A percentile compares a stretch with the other conserved stretches of the same genome.
phyloP scores from a whole-genome alignment of 1,140 invertebrate genomes.

The Monomorium pharaonis region DNA sequence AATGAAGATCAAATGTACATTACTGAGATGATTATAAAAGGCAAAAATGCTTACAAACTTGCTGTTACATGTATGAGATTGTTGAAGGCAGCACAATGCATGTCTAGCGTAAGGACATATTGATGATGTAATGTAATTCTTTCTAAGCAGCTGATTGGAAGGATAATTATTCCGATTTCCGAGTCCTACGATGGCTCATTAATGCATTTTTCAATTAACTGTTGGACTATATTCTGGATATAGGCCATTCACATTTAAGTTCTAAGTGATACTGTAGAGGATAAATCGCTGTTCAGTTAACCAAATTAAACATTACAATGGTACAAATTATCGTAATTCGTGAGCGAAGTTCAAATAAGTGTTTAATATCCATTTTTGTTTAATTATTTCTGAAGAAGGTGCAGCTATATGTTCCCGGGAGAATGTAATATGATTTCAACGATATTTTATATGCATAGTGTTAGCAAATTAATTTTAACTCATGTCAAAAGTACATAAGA shows the following conservation, averaged over 20 bases:
- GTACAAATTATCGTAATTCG: conserved; percentile 70
- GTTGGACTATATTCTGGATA: conserved; percentile 28
- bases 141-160: conserved; percentile 59
- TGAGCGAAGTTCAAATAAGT: conserved; percentile 68
- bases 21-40: conserved; percentile 40
- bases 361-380: conserved; percentile 48
- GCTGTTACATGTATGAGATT: conserved; percentile 72
- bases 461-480: conserved; percentile 35
- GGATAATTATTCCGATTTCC: conserved; percentile 50
- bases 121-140: conserved; percentile 67
- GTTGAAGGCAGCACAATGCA: conserved; percentile 67
- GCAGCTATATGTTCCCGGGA: neutral
- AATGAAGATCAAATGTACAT: conserved; percentile 26
- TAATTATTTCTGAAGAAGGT: conserved; percentile 38
- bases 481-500: conserved; percentile 30
- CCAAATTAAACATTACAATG: conserved; percentile 62
- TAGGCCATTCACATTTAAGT: conserved; percentile 43
- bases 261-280: conserved; percentile 29
- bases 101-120: conserved; percentile 68
- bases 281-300: conserved; percentile 46
- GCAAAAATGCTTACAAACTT: conserved; percentile 43
- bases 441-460: conserved; percentile 16
- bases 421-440: conserved; percentile 2
- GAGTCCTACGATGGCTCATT: conserved; percentile 38
- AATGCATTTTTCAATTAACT: conserved; percentile 36